Base-by-base conservation (phyloP, 2,888 invertebrate species). In the Chrysodeixis includens region DNA sequence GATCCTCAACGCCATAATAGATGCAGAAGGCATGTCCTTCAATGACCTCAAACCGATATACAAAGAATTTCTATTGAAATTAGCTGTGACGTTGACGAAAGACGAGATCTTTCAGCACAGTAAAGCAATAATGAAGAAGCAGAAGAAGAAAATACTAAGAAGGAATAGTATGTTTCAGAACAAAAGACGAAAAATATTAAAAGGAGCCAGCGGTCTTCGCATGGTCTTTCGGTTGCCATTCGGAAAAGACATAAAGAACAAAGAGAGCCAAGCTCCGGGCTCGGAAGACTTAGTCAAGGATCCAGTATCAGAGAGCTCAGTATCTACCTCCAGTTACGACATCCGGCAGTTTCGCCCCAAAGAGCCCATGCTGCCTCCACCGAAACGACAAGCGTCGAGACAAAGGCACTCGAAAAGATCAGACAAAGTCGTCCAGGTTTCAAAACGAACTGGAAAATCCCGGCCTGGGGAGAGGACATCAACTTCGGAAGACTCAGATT, bases 1-100 rank as follows among this genome's bases (percentile, higher is more conserved):
- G 84, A 98, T 98, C 82, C 95, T 98, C 57, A 97, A 97, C 84
- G 97, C 97, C 85, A 98, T 98, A 87, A 98, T 98, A 82, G 98
- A 98, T 90, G 97, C 98, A 40, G 98, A 98, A 89, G 98, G 98
- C 68, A 98, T 98, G 98, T 98, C 98, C 62, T 98, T 98, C 90
- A 98, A 98, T 93, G 98, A 98, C 86, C 95, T 98, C 69, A 98
- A 98, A 89, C 98, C 98, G 52, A 97, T 98, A 72, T 98, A 98
- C 88, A 98, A 98, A 89, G 98, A 98, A 92, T 98, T 98, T 86
- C 94, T 98, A 56, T 91, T 98, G 44, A 98, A 98, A 91, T 92
- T 98, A 73, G 98, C 98, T 2, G 97, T 98, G 0, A 98, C 98
- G 0, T 92, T 98, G 67, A 98, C 98, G n/a, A 98, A 98, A 92